A percentile compares a stretch with the other conserved stretches of the same genome.
Evolutionary conservation across 2,888 invertebrate genomes (phyloP).

Genomic region (Rotaria magnacalcarata): DNA sequence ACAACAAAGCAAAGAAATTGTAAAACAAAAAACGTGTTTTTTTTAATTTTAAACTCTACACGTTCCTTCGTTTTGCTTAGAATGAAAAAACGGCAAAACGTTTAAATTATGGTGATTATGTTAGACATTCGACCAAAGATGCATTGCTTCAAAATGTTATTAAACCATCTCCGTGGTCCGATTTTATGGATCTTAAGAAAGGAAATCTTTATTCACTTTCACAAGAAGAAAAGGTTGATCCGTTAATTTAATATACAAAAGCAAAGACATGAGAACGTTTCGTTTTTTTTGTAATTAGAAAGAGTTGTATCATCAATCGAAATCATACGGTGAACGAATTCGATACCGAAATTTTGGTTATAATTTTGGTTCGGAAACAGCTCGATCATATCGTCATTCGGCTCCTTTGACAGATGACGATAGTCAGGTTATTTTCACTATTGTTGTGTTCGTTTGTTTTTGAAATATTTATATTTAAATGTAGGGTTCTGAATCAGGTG

Average conservation of each 20-base stretch:
- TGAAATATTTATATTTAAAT: background rate
- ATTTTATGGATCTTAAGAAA: constrained; percentile 3
- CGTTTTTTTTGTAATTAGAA: background rate
- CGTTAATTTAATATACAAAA: background rate
- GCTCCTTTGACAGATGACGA: background rate
- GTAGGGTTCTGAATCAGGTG: background rate
- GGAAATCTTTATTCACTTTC: background rate
- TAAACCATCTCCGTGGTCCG: background rate
- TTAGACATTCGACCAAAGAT: background rate
- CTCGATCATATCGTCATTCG: background rate
- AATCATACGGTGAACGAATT: background rate
- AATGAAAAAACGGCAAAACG: constrained; percentile 27
- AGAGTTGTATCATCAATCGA: background rate
- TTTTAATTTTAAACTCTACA: no score
- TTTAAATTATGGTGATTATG: background rate
- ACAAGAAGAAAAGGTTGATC: background rate
- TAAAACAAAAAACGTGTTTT: background rate
- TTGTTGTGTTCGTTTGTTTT: background rate
- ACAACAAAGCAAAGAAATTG: background rate
- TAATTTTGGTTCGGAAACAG: background rate
- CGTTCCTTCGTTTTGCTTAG: background rate
- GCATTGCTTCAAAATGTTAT: background rate
- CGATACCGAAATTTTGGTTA: background rate
- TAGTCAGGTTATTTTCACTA: background rate
- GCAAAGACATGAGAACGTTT: background rate